Evolutionary conservation across 1,140 invertebrate species (phyloP), one percentile per base, ranked within the genome.

Genomic region (Cydia strobilella): DNA sequence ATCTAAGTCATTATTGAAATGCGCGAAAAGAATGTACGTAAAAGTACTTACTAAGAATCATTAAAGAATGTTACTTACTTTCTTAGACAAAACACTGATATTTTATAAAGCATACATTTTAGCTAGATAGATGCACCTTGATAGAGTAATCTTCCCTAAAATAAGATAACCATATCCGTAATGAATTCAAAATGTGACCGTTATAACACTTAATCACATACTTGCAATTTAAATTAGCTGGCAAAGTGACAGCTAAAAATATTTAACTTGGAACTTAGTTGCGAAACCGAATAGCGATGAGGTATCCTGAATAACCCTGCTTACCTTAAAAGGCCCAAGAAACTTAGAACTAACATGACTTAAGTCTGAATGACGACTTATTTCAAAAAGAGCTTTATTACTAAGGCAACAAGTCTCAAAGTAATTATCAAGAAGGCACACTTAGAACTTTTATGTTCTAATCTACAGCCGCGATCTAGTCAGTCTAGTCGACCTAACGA

Each of bases 271-370:
- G 31, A 39, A 69, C 6, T 31, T 39, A 69, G 18, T 69, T 69
- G n/a, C 65, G 65, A 69, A 69, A 69, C 15, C 35, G 27, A 69
- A 69, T 35, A 31, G 35, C 65, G 27, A 69, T 76, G 65, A 31
- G 20, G 42, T 76, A 75, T 80, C 80, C 82, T 78, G 77, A 59
- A 76, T 69, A 75, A 75, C 66, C 48, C 69, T 51, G 75, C 72
- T 80, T 74, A 75, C 80, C 77, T 80, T 80, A 80, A 77, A 78
- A 74, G 75, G 77, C 74, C 54, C 63, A 76, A 73, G 78, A 20
- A 10, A 23, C n/a, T 20, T 10, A 10, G 6, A 23, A 20, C 20
- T 10, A 23, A 59, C 7, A 59, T 1, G 54, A 23, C 20, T 23
- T 59, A 59, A 59, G 54, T 59, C 54, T 23, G 2, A 59, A 20